A percentile compares a stretch with the other conserved stretches of the same genome.
phyloP scores from a whole-genome alignment of 2,797 vertebrate genomes.

The Cuniculus paca region DNA sequence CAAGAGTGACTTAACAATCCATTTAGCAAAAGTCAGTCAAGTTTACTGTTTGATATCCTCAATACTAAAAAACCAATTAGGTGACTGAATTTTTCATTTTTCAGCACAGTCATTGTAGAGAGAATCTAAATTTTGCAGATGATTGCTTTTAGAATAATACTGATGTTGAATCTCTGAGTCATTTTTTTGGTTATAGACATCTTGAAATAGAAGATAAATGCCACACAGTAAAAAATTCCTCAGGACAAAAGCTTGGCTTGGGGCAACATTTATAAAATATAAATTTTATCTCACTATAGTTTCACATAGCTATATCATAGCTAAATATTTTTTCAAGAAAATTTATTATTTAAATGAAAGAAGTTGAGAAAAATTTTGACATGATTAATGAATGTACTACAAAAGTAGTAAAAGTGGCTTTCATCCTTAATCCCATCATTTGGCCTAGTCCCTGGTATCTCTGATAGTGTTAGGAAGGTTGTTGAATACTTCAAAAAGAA shows the following conservation, averaged over 20 bases:
- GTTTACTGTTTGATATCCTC: constrained; percentile 57
- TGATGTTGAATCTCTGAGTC: constrained; percentile 56
- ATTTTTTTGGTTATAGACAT: constrained; percentile 41
- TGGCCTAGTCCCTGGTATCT: neutral
- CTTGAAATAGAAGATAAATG: constrained; percentile 63
- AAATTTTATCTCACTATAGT: neutral
- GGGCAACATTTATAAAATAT: neutral
- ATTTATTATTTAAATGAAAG: neutral
- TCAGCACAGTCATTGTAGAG: constrained; percentile 39
- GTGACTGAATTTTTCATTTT: constrained; percentile 71
- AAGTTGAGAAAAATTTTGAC: neutral
- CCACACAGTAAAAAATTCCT: neutral
- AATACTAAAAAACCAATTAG: constrained; percentile 58
- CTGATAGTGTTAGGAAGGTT: neutral
- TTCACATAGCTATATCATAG: neutral
- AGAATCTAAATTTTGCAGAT: constrained; percentile 74
- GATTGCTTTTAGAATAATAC: constrained; percentile 76
- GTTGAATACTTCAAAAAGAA: neutral
- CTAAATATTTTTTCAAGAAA: neutral
- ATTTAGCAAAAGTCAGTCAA: constrained; percentile 61
- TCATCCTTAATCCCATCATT: neutral
- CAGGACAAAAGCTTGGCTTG: neutral
- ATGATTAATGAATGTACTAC: neutral
- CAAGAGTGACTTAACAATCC: constrained; percentile 51
- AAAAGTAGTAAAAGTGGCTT: neutral